phyloP scores from a whole-genome alignment of 2,797 vertebrate species.

The Eurystomus glaucurus region DNA sequence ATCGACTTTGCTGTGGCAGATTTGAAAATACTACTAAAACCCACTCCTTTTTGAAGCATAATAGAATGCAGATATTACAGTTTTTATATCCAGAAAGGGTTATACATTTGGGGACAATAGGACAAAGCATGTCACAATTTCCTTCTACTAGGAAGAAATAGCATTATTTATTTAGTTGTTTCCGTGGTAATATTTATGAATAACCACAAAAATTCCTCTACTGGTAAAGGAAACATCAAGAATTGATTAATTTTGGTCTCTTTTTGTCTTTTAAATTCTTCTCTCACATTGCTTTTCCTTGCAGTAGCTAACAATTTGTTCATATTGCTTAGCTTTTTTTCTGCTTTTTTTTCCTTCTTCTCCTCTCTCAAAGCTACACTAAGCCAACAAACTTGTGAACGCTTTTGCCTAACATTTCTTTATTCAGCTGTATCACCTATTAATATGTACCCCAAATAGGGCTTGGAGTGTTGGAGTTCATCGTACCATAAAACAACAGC shows the following conservation, averaged over 20 bases:
- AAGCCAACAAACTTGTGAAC: background rate
- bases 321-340: background rate
- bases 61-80: background rate
- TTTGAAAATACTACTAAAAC: background rate
- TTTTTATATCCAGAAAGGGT: background rate
- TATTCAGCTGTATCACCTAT: background rate
- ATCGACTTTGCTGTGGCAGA: background rate
- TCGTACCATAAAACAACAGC: background rate
- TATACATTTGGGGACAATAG: background rate
- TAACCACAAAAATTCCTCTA: background rate
- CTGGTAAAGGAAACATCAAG: background rate
- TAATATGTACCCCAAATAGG: background rate
- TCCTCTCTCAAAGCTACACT: background rate
- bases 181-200: background rate
- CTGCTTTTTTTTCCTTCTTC: background rate
- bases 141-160: background rate
- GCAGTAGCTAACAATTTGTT: background rate
- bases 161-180: background rate
- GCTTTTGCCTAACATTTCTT: background rate
- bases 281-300: background rate
- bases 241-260: background rate
- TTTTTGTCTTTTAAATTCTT: background rate
- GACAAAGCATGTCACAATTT: background rate
- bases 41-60: background rate
- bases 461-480: rapidly evolving